These are phyloP conservation scores for Gobius niger DNA, from an alignment of 2,113 vertebrate genomes.

Conservation along the genomic window DNA sequence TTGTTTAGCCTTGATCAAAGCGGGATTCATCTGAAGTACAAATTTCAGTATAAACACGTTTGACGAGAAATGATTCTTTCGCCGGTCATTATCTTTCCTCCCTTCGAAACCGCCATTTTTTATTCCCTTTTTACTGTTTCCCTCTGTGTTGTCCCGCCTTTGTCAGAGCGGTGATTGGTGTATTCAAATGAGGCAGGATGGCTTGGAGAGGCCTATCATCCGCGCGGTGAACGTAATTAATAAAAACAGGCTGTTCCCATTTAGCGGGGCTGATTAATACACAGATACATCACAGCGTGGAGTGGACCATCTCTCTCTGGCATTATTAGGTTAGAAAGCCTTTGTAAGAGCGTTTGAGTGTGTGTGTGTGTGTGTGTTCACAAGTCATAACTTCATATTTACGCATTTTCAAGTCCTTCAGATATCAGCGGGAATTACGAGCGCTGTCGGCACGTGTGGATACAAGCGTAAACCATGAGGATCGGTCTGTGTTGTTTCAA, in stretches of 20 bases:
- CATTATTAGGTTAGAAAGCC: conserved; percentile 28
- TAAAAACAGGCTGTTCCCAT: conserved; percentile 66
- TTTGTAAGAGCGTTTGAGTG: conserved; percentile 12
- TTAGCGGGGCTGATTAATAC: conserved; percentile 72
- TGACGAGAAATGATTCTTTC: neutral
- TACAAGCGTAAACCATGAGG: neutral
- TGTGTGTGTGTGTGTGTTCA: conserved; percentile 17
- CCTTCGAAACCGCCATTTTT: conserved; percentile 4
- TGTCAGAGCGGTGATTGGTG: conserved; percentile 31
- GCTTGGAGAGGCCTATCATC: conserved; percentile 48
- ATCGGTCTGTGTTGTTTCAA: neutral
- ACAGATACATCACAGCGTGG: conserved; percentile 53
- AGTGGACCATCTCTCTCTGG: conserved; percentile 37
- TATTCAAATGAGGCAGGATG: conserved; percentile 47
- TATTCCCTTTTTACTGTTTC: conserved; percentile 13
- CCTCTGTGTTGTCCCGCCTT: conserved; percentile 8
- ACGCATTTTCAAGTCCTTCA: conserved; percentile 4
- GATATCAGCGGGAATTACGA: conserved; percentile 10
- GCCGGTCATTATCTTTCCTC: neutral
- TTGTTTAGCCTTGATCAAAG: too few relatives aligned
- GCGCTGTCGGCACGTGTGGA: neutral
- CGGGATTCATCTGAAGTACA: too few relatives aligned
- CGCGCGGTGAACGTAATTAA: conserved; percentile 65
- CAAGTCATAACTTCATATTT: conserved; percentile 8
- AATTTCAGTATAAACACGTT: neutral